Percentiles rank a stretch among this genome's conserved stretches.
phyloP scores from a whole-genome alignment of 2,888 invertebrate genomes.

The Macaria liturata region DNA sequence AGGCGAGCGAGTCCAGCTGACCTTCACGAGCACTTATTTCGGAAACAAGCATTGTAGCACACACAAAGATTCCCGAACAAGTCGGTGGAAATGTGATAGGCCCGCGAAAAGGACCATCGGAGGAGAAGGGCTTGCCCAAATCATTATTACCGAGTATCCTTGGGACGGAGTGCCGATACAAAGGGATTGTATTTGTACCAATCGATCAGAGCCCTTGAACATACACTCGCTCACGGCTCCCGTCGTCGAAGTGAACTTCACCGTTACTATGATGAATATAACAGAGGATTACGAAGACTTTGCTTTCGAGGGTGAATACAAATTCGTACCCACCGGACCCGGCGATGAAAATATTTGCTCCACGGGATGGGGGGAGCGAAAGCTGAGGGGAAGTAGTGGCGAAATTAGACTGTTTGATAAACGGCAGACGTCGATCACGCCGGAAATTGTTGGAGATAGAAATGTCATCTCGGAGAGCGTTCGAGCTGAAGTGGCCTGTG shows the following conservation, averaged over 20 bases:
- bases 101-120: conserved; percentile 71
- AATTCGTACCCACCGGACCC: conserved; percentile 84
- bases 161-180: conserved; percentile 87
- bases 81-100: conserved; percentile 87
- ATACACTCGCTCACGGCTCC: conserved; percentile 87
- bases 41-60: conserved; percentile 87
- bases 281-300: conserved; percentile 91
- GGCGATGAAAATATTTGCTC: conserved; percentile 85
- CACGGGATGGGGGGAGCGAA: conserved; percentile 85
- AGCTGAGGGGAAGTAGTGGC: conserved; percentile 88
- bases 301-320: conserved; percentile 89
- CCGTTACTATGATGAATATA: conserved; percentile 90
- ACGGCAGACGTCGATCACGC: conserved; percentile 67
- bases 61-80: conserved; percentile 86
- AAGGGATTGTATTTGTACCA: conserved; percentile 89
- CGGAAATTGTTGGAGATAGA: conserved; percentile 75
- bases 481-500: conserved; percentile 84
- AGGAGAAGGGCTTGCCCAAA: conserved; percentile 83
- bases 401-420: conserved; percentile 88
- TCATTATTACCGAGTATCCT: conserved; percentile 87
- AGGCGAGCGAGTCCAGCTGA: conserved; percentile 87
- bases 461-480: conserved; percentile 80
- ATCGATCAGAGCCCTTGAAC: conserved; percentile 85
- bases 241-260: conserved; percentile 88
- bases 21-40: conserved; percentile 87